These are phyloP conservation scores for Andricus quercusramuli DNA, from an alignment of 2,888 invertebrate species.

Conservation along the genomic window DNA sequence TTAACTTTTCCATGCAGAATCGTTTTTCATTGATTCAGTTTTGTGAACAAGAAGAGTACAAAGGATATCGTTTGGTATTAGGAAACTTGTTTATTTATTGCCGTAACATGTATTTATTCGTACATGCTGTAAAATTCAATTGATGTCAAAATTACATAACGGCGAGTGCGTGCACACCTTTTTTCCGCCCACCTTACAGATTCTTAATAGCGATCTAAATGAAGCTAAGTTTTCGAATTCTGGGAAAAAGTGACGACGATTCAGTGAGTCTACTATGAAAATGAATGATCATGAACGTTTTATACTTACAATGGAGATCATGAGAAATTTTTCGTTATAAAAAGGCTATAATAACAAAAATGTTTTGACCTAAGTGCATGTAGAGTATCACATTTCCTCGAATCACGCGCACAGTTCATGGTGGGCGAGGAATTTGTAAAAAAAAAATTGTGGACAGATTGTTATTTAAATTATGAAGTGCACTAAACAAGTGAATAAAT, in stretches of 20 bases:
- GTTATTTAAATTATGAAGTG: not conserved
- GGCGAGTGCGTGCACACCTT: slow-evolving; percentile 26
- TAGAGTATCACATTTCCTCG: slow-evolving; percentile 4
- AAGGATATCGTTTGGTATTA: slow-evolving; percentile 66
- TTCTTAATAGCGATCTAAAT: slow-evolving; percentile 8
- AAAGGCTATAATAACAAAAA: slow-evolving; percentile 34
- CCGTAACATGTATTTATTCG: slow-evolving; percentile 63
- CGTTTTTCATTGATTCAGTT: not conserved
- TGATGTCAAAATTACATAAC: slow-evolving; percentile 25
- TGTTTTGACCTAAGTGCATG: slow-evolving; percentile 41
- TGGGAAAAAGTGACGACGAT: slow-evolving; percentile 8
- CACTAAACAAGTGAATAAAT: slow-evolving; percentile 22
- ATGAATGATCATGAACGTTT: slow-evolving; percentile 24
- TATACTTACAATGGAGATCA: slow-evolving; percentile 20
- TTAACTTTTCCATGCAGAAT: not conserved
- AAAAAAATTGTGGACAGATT: slow-evolving; percentile 19
- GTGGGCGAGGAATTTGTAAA: slow-evolving; percentile 22
- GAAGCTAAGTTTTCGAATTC: slow-evolving; percentile 5
- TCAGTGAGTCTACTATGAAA: not conserved
- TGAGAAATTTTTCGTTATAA: not conserved
- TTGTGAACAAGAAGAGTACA: slow-evolving; percentile 60
- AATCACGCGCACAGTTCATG: slow-evolving; percentile 1
- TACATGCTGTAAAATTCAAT: slow-evolving; percentile 62
- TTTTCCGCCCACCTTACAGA: slow-evolving; percentile 15
- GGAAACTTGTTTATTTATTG: slow-evolving; percentile 74